These are phyloP conservation scores for Chydorus sphaericus DNA, from an alignment of 2,888 invertebrate genomes.

Conservation along the genomic window DNA sequence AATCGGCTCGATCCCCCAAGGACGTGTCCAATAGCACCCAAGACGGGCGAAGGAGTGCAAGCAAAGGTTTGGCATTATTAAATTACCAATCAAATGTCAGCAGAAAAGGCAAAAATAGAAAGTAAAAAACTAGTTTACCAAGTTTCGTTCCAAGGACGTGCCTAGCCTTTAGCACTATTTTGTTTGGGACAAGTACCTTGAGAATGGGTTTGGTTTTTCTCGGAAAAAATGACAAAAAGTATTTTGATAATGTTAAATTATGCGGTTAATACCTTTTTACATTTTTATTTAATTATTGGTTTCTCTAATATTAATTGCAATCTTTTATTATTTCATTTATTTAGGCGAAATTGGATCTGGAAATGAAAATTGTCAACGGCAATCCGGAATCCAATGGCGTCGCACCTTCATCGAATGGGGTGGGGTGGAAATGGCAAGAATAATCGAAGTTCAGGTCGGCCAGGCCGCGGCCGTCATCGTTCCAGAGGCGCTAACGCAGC, in stretches of 20 bases:
- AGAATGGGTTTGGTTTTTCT: no score
- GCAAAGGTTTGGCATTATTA: not conserved
- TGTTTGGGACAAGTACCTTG: no score
- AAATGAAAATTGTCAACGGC: not conserved
- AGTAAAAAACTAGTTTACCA: no score
- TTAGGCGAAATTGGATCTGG: not conserved
- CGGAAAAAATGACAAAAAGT: no score
- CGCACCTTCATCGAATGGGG: no score
- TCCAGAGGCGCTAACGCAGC: not conserved
- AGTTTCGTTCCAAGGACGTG: no score
- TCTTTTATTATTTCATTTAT: not conserved
- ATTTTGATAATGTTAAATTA: no score
- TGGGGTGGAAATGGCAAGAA: no score
- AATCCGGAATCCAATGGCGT: not conserved
- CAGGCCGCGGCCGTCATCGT: conserved; percentile 8
- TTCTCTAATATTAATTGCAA: not conserved
- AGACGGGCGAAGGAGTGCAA: not conserved
- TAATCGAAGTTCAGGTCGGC: conserved; percentile 5
- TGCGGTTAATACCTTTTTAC: no score
- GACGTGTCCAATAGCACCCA: not conserved
- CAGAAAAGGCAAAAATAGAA: no score
- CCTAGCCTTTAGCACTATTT: no score
- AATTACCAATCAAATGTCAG: no score
- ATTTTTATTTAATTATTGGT: not conserved
- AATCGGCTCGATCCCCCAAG: not conserved